Evolutionary conservation across 2,888 invertebrate genomes (phyloP).

Genomic region (Polietes domitor): DNA sequence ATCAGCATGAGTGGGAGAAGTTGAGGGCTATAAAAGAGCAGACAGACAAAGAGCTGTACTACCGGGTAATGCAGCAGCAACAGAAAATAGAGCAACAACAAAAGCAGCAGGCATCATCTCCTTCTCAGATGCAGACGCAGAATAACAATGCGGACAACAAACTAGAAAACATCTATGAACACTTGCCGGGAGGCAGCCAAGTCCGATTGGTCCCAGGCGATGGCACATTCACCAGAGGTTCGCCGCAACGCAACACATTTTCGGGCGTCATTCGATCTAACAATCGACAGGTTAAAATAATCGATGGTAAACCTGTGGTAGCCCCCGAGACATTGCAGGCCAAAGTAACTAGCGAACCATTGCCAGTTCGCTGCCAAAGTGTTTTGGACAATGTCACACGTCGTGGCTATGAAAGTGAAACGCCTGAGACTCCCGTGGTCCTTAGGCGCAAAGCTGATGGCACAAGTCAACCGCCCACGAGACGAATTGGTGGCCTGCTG

Average conservation of each 20-base stretch:
- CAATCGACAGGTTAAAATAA: slow-evolving; percentile 74
- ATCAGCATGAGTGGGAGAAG: slow-evolving; percentile 77
- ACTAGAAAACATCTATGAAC: slow-evolving; percentile 77
- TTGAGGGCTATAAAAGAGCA: slow-evolving; percentile 78
- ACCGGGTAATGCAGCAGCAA: slow-evolving; percentile 76
- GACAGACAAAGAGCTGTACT: slow-evolving; percentile 78
- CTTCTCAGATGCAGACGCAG: slow-evolving; percentile 4
- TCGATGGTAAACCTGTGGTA: slow-evolving; percentile 71
- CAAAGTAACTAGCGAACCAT: slow-evolving; percentile 61
- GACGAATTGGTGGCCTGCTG: slow-evolving; percentile 74
- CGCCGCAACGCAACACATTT: slow-evolving; percentile 78
- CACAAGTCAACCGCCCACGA: slow-evolving; percentile 40
- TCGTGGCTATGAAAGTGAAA: slow-evolving; percentile 74
- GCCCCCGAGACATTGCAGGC: slow-evolving; percentile 54
- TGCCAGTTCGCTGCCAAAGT: slow-evolving; percentile 78
- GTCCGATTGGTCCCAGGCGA: slow-evolving; percentile 66
- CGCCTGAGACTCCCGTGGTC: slow-evolving; percentile 72
- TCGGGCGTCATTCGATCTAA: slow-evolving; percentile 73
- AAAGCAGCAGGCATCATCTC: slow-evolving; percentile 48
- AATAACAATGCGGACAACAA: slow-evolving; percentile 48
- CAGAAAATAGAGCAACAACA: slow-evolving; percentile 70
- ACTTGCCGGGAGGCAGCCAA: slow-evolving; percentile 69
- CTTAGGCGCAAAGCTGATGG: slow-evolving; percentile 69
- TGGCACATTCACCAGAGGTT: slow-evolving; percentile 75
- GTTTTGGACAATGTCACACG: slow-evolving; percentile 75